phyloP scores from a whole-genome alignment of 2,113 vertebrate species.

The Pycnonotus jocosus region DNA sequence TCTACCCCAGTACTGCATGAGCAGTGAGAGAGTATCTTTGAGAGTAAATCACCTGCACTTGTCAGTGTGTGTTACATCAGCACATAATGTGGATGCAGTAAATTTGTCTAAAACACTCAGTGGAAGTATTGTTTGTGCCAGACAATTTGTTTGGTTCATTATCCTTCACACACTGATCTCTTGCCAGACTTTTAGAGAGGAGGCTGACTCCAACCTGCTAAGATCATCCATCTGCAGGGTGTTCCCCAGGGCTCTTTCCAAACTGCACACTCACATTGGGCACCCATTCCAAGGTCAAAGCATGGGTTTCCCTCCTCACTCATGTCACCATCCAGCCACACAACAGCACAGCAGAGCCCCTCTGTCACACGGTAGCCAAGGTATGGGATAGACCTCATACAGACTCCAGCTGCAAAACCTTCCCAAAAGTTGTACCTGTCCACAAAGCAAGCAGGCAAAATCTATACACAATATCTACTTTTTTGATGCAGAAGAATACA shows the following conservation, averaged over 20 bases:
- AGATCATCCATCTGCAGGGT: background rate
- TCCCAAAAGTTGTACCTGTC: background rate
- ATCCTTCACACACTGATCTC: background rate
- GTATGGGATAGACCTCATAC: background rate
- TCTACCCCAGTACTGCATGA: background rate
- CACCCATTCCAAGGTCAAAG: background rate
- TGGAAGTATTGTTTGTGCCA: background rate
- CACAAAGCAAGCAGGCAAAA: background rate
- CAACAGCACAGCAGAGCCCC: background rate
- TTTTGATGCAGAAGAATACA: background rate
- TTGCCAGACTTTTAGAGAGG: background rate
- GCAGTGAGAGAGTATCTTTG: background rate
- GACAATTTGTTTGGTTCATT: background rate
- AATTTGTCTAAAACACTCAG: background rate
- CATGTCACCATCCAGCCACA: background rate
- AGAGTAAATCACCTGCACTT: background rate
- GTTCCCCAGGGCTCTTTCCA: background rate
- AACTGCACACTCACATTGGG: accelerated
- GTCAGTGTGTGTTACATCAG: background rate
- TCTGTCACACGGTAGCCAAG: background rate
- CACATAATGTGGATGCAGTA: background rate
- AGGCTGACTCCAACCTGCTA: background rate
- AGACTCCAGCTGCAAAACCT: background rate
- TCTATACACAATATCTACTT: background rate
- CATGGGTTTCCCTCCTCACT: background rate